Evolutionary conservation across 1,140 invertebrate genomes (phyloP), one percentile per base, ranked within the genome.

Genomic region (Lerema accius): DNA sequence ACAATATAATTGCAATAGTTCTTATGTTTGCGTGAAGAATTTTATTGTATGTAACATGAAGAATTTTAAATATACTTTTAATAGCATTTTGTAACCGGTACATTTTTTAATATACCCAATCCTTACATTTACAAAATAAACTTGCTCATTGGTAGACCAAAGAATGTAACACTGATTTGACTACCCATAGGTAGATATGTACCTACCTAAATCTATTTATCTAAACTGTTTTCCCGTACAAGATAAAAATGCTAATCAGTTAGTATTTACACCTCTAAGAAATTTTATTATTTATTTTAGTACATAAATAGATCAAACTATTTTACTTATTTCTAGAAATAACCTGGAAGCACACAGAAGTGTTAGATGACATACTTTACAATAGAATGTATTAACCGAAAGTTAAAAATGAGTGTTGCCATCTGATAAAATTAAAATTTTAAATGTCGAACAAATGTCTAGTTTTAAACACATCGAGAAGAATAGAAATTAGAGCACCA

Each of bases 341-440:
- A 69, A 76, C 65, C 62, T 78, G 76, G 76, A 78, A 78, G 76
- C 76, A 78, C 76, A 78, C 76, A 78, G 73, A 78, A 76, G 75
- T 70, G 61, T 48, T 62, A 62, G 42, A 67, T 26, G 9, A 13
- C 5, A 15, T n/a, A n/a, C n/a, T n/a, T 58, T 58, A 35, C 14
- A 35, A 58, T 17, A 19, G 35, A 15, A 58, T 45, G n/a, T 17
- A 28, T 42, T 42, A 14, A 45, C 10, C 13, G 4, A 45, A 45
- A 4, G 17, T 45, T 45, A 16, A 45, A 42, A 45, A 7, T 9
- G 7, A 32, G 9, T 32, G 28, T 32, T 32, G 28, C 28, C 28
- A 32, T 32, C 4, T 32, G 19, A 5, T 23, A 23, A n/a, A 23
- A 23, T 23, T 2, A 23, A 23, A 23, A 23, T 23, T 23, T 23